phyloP scores from a whole-genome alignment of 2,113 vertebrate species.

The Halichoerus grypus region DNA sequence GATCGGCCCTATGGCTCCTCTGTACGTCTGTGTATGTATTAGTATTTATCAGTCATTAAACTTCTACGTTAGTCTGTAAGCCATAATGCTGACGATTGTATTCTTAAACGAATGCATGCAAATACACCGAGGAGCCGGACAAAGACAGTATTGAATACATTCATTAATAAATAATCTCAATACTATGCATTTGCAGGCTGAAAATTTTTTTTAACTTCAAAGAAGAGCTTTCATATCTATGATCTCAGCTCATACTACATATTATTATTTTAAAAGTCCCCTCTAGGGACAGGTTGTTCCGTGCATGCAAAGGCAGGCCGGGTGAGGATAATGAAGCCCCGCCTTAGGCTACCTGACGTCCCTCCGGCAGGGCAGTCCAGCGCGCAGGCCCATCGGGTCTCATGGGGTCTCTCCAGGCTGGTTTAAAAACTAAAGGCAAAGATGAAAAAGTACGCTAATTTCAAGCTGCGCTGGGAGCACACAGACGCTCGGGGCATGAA shows the following conservation, averaged over 20 bases:
- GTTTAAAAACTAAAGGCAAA: conserved; percentile 60
- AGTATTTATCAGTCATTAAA: neutral
- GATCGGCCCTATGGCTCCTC: neutral
- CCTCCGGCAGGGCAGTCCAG: accelerated
- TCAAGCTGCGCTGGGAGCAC: conserved; percentile 20
- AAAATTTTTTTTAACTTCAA: conserved; percentile 61
- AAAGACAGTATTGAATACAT: neutral
- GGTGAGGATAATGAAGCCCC: neutral
- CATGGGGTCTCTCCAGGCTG: neutral
- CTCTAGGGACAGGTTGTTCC: conserved; percentile 11
- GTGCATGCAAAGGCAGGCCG: accelerated
- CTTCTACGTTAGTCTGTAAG: neutral
- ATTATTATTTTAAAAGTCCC: conserved; percentile 72
- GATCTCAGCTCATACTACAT: conserved; percentile 55
- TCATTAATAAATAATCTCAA: conserved; percentile 65
- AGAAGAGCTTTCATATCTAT: conserved; percentile 54
- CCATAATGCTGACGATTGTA: neutral
- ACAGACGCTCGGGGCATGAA: neutral
- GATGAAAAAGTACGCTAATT: conserved; percentile 45
- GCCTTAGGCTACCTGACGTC: conserved; percentile 10
- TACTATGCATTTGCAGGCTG: neutral
- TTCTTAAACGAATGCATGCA: neutral
- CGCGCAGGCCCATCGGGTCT: accelerated
- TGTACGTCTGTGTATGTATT: neutral
- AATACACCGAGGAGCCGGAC: neutral